Conservation (phyloP, 2,113 vertebrate species). For the Morone chrysops region DNA sequence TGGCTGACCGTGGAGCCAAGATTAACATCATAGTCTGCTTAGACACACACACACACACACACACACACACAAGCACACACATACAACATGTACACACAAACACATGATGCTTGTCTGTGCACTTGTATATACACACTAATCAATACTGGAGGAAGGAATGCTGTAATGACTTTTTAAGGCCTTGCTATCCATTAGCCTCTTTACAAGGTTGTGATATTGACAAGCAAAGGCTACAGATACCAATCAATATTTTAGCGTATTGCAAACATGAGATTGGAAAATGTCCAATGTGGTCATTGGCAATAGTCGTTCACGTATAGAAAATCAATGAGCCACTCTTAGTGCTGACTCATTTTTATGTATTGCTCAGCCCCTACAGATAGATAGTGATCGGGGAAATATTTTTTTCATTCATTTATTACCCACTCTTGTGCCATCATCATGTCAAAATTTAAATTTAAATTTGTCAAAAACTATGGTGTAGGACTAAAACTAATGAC, state of each 20-base stretch:
- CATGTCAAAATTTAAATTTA: background rate
- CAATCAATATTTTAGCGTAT: slow-evolving; percentile 66
- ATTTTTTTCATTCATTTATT: background rate
- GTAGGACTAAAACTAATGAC: background rate
- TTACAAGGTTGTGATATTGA: slow-evolving; percentile 79
- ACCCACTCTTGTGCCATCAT: background rate
- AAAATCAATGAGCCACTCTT: slow-evolving; percentile 73
- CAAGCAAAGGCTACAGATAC: slow-evolving; percentile 65
- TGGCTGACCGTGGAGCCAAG: slow-evolving; percentile 57
- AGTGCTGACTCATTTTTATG: slow-evolving; percentile 45
- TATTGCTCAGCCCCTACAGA: slow-evolving; percentile 35
- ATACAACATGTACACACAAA: slow-evolving; percentile 12
- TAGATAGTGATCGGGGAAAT: background rate
- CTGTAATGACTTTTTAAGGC: slow-evolving; percentile 80
- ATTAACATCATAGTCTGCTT: slow-evolving; percentile 61
- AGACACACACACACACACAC: slow-evolving; percentile 20
- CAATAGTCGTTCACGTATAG: slow-evolving; percentile 46
- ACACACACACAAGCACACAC: background rate
- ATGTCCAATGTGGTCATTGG: slow-evolving; percentile 55
- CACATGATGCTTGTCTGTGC: slow-evolving; percentile 10
- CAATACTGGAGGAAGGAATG: slow-evolving; percentile 71
- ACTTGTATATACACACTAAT: slow-evolving; percentile 45
- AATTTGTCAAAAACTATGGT: background rate
- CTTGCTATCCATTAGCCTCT: slow-evolving; percentile 69
- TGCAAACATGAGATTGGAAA: slow-evolving; percentile 70